phyloP scores from a whole-genome alignment of 2,113 vertebrate genomes.

The Aptenodytes forsteri region DNA sequence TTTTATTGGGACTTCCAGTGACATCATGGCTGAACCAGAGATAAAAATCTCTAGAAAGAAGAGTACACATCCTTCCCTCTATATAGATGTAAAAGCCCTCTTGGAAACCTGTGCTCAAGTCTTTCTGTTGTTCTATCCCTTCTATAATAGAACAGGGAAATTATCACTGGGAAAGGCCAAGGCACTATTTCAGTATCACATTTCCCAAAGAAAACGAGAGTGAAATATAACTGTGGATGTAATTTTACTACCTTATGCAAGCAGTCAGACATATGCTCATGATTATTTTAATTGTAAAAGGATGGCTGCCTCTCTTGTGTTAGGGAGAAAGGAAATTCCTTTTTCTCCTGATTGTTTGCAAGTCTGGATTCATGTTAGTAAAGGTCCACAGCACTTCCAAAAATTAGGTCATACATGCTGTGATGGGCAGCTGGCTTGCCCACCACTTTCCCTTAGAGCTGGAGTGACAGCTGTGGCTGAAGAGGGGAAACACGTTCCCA shows the following conservation, averaged over 20 bases:
- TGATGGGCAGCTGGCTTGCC: background rate
- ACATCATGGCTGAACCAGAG: background rate
- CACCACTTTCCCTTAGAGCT: background rate
- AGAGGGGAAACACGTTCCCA: background rate
- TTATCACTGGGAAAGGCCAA: constrained; percentile 16
- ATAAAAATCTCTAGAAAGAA: background rate
- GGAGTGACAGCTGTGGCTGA: background rate
- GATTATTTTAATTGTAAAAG: constrained; percentile 52
- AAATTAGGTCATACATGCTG: background rate
- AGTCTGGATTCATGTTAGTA: background rate
- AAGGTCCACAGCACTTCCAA: background rate
- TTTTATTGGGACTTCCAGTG: background rate
- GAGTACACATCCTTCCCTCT: background rate
- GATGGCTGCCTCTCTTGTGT: background rate
- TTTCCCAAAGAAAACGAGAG: constrained; percentile 15
- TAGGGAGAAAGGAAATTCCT: constrained; percentile 25
- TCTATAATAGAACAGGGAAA: background rate
- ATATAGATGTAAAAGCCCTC: background rate
- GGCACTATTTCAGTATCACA: constrained; percentile 15
- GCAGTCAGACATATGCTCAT: constrained; percentile 17
- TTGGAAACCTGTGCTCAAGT: background rate
- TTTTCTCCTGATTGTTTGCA: background rate
- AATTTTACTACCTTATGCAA: constrained; percentile 34
- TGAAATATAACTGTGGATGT: constrained; percentile 17
- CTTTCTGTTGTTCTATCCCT: background rate